These are phyloP conservation scores for Drosophila eohydei DNA, from an alignment of 2,888 invertebrate genomes.

Conservation along the genomic window DNA sequence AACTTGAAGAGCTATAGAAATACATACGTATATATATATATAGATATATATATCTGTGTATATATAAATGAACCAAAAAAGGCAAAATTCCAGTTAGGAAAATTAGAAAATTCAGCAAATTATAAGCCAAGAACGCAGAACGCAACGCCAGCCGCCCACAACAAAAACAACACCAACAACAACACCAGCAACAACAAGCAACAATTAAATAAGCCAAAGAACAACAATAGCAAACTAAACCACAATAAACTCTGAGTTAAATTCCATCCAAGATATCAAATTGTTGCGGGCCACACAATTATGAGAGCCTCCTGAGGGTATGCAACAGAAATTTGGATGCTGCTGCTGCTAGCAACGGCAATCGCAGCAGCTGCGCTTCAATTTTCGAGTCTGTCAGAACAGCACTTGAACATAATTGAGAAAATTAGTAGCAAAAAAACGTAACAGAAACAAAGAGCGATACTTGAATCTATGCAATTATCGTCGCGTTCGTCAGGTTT, in stretches of 20 bases:
- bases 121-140: conserved; percentile 28
- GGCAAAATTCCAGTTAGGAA: conserved; percentile 14
- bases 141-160: conserved; percentile 84
- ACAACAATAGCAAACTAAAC: conserved; percentile 26
- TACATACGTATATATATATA: neutral
- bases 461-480: conserved; percentile 34
- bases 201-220: conserved; percentile 27
- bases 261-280: conserved; percentile 67
- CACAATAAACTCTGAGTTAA: conserved; percentile 58
- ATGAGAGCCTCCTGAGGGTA: conserved; percentile 32
- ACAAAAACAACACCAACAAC: conserved; percentile 17
- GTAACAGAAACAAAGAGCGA: neutral
- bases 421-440: conserved; percentile 5
- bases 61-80: conserved; percentile 13
- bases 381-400: conserved; percentile 1
- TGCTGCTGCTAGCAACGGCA: conserved; percentile 15
- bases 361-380: neutral
- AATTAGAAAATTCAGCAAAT: conserved; percentile 16
- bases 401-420: neutral
- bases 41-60: neutral
- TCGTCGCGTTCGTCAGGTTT: conserved; percentile 41
- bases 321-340: conserved; percentile 41
- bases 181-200: conserved; percentile 18
- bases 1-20: conserved; percentile 23
- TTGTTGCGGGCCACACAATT: conserved; percentile 16